Base-by-base conservation (phyloP, 1,140 invertebrate genomes). In the Zaprionus gabonicus region DNA sequence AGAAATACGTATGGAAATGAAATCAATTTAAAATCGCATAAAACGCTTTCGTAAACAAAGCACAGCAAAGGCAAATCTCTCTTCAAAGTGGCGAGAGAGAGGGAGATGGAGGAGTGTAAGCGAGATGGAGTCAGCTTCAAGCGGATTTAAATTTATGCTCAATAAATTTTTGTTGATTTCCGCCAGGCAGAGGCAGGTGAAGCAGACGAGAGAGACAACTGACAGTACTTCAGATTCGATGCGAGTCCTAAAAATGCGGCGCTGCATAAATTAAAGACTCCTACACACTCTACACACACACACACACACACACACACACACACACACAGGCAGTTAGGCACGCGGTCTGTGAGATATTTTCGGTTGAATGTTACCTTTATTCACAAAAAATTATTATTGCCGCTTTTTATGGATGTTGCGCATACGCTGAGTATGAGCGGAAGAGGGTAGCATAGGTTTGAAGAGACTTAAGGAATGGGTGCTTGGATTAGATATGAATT, bases 101-200 rank as follows among this genome's bases (percentile, higher is more conserved):
- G 57, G 55, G 31, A 44, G 23, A 41, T 57, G 51, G 28, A 67
- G 72, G 49, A 28, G n/a, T n/a, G 41, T 17, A n/a, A 17, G 41
- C 3, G 41, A 3, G 41, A 44, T 9, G n/a, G 41, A 55, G 55
- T 62, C 71, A 68, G 69, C 66, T 78, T 74, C 74, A 71, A 76
- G 63, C 69, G 68, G 88, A 91, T 88, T 85, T 78, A 81, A 91
- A 91, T 91, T 91, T 91, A 91, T 91, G 88, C 84, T 80, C 88
- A 91, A 91, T 91, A 91, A 91, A 91, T 88, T 91, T 88, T 82
- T 90, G 86, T 85, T 90, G 85, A 90, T 90, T 90, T 91, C 82
- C 85, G 86, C 41, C 71, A 75, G 38, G 51, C 71, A 38, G 28
- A 15, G 10, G 28, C 12, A 28, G 27, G 25, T 25, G 28, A 25